phyloP scores from a whole-genome alignment of 2,797 vertebrate genomes.

The Toxotes lorentzi region DNA sequence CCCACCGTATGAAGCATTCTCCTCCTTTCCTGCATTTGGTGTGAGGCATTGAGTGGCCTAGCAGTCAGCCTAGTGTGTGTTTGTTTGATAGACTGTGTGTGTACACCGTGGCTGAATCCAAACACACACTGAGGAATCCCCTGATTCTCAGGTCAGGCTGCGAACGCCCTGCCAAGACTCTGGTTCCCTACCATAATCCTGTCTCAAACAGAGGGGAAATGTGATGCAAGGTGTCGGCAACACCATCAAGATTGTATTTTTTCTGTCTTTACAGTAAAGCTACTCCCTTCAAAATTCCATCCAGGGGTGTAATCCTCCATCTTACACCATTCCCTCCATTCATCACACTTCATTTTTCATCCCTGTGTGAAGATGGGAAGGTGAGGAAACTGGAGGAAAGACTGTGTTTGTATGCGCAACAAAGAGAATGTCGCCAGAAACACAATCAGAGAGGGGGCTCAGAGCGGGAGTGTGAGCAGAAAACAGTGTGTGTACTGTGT shows the following conservation, averaged over 20 bases:
- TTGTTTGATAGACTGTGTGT: slow-evolving; percentile 43
- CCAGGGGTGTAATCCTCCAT: slow-evolving; percentile 83
- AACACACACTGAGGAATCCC: slow-evolving; percentile 69
- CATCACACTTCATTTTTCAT: slow-evolving; percentile 81
- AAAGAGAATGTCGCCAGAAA: slow-evolving; percentile 73
- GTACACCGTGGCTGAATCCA: slow-evolving; percentile 55
- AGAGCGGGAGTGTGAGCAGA: slow-evolving; percentile 35
- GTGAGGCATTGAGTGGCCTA: slow-evolving; percentile 11
- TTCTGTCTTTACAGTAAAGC: slow-evolving; percentile 81
- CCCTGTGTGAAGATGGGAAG: slow-evolving; percentile 75
- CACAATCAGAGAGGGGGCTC: slow-evolving; percentile 50
- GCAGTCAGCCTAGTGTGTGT: slow-evolving; percentile 38
- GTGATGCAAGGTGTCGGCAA: slow-evolving; percentile 84
- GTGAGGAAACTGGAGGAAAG: slow-evolving; percentile 83
- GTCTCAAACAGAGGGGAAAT: slow-evolving; percentile 75
- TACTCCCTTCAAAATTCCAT: slow-evolving; percentile 80
- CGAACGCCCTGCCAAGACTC: slow-evolving; percentile 69
- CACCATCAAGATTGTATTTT: slow-evolving; percentile 80
- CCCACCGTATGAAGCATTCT: neutral
- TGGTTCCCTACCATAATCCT: slow-evolving; percentile 75
- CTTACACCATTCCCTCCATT: slow-evolving; percentile 79
- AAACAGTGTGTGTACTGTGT: slow-evolving; percentile 3
- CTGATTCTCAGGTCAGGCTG: slow-evolving; percentile 75
- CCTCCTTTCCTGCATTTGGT: neutral
- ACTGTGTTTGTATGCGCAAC: slow-evolving; percentile 75